Evolutionary conservation across 2,888 invertebrate genomes (phyloP).

Genomic region (Sinentomon sp.): DNA sequence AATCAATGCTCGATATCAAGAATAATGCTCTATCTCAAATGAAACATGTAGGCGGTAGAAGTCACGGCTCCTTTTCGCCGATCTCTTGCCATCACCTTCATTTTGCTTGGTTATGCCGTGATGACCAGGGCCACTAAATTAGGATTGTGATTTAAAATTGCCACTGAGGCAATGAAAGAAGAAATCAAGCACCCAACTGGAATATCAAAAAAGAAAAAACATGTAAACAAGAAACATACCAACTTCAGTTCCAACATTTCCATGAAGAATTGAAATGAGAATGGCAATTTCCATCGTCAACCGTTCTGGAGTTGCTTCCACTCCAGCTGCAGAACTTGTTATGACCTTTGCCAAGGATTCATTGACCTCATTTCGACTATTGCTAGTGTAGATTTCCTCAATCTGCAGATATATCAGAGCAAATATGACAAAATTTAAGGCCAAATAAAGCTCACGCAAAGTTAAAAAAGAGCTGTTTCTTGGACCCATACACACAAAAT

Average conservation of each 20-base stretch:
- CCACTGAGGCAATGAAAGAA: too few relatives aligned
- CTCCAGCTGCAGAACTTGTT: slow-evolving; percentile 34
- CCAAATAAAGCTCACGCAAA: too few relatives aligned
- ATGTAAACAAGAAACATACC: slow-evolving; percentile 26
- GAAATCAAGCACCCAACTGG: not conserved
- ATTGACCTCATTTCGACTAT: slow-evolving; percentile 60
- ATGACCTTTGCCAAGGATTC: slow-evolving; percentile 39
- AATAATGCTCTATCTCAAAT: too few relatives aligned
- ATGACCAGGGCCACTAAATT: too few relatives aligned
- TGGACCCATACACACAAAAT: too few relatives aligned
- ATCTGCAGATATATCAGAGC: slow-evolving; percentile 25
- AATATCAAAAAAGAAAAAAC: not conserved
- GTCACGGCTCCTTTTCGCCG: too few relatives aligned
- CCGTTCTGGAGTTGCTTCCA: slow-evolving; percentile 35
- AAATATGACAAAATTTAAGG: slow-evolving; percentile 5
- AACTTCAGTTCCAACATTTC: slow-evolving; percentile 70
- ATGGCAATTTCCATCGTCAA: slow-evolving; percentile 59
- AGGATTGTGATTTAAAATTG: too few relatives aligned
- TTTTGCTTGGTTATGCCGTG: too few relatives aligned
- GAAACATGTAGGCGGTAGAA: too few relatives aligned
- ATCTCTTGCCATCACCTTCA: too few relatives aligned
- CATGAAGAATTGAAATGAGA: slow-evolving; percentile 53
- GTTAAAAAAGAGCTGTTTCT: too few relatives aligned
- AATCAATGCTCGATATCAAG: too few relatives aligned
- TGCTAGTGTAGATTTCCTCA: slow-evolving; percentile 44